Percentiles rank a stretch among this genome's conserved stretches.
Conservation (phyloP, 2,113 vertebrate species). For the Mystacornis crossleyi region DNA sequence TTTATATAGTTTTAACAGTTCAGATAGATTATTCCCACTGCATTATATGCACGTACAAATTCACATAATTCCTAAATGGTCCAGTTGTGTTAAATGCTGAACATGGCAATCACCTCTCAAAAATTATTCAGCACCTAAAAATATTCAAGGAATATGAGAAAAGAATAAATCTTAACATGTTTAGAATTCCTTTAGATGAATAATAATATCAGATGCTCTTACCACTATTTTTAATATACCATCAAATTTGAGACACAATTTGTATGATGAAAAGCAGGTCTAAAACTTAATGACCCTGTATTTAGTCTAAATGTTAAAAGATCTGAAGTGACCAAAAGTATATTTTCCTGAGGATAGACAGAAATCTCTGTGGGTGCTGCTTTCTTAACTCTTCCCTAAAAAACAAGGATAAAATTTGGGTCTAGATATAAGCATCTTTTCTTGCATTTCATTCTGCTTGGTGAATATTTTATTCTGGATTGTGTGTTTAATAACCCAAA, state of each 20-base stretch:
- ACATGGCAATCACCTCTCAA: not conserved
- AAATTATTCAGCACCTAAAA: not conserved
- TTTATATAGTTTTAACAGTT: not conserved
- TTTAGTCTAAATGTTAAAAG: not conserved
- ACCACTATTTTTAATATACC: not conserved
- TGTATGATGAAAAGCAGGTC: not conserved
- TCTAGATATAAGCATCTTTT: not conserved
- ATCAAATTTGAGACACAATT: not conserved
- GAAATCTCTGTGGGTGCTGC: not conserved
- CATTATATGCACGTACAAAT: not conserved
- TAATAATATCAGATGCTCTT: not conserved
- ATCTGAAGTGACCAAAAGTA: not conserved
- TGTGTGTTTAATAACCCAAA: not conserved
- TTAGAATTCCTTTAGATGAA: not conserved
- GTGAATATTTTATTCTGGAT: not conserved
- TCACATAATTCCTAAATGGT: not conserved
- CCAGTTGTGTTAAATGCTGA: not conserved
- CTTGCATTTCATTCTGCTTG: not conserved
- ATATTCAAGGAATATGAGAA: not conserved
- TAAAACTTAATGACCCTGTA: not conserved
- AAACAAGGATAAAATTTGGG: not conserved
- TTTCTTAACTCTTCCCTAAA: not conserved
- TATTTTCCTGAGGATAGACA: not conserved
- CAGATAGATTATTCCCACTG: not conserved
- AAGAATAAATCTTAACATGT: not conserved